Conservation (phyloP, 1,140 invertebrate genomes). For the Drosophila prosaltans region DNA sequence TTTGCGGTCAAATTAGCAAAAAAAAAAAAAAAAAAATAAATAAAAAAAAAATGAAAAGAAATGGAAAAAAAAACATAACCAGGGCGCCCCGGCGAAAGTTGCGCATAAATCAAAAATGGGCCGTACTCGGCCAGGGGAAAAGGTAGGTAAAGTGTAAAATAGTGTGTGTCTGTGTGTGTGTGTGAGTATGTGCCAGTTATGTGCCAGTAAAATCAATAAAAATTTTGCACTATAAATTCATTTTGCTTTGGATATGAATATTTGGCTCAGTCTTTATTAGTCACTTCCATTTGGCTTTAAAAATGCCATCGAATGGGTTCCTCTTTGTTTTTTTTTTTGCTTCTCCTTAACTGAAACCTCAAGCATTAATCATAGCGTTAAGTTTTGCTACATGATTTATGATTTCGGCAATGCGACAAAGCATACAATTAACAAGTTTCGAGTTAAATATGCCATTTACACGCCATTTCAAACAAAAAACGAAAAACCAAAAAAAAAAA, state of each 20-base stretch:
- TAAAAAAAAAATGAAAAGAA: not conserved
- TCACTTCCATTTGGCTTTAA: constrained; percentile 3
- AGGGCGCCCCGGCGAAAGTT: constrained; percentile 15
- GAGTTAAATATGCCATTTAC: constrained; percentile 59
- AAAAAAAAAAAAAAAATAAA: constrained; percentile 10
- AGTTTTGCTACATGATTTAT: constrained; percentile 53
- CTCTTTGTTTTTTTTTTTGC: not conserved
- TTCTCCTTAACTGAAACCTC: not conserved
- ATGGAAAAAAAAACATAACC: constrained; percentile 6
- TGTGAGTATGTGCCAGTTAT: constrained; percentile 1
- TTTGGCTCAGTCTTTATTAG: not conserved
- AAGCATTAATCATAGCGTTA: constrained; percentile 45
- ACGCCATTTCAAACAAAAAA: constrained; percentile 34
- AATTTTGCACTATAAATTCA: constrained; percentile 10
- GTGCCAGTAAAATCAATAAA: constrained; percentile 11
- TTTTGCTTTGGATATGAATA: not conserved
- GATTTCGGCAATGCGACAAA: constrained; percentile 53
- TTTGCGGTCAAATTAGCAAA: constrained; percentile 28
- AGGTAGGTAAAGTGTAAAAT: not conserved
- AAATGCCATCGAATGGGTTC: not conserved
- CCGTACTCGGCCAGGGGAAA: not conserved
- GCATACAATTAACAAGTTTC: constrained; percentile 57
- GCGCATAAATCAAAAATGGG: constrained; percentile 25
- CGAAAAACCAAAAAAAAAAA: no score
- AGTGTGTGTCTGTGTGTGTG: not conserved